phyloP scores from a whole-genome alignment of 2,888 invertebrate species.

The Gasteruption jaculator region DNA sequence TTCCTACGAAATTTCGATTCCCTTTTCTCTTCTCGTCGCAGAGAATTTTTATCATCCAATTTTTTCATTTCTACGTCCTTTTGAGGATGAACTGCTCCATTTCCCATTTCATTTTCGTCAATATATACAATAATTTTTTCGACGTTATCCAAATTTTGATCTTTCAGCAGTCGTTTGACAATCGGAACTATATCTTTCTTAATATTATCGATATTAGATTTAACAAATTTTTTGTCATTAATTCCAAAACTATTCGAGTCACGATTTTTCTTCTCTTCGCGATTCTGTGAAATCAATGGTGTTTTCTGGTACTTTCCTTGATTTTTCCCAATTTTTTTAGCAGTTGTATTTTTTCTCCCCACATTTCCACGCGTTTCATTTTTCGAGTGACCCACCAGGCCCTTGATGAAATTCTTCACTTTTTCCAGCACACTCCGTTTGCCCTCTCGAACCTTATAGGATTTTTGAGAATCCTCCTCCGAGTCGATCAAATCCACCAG shows the following conservation, averaged over 20 bases:
- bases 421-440: conserved; percentile 24
- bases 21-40: not conserved
- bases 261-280: not conserved
- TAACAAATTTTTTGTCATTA: conserved; percentile 11
- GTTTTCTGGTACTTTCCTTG: not conserved
- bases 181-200: conserved; percentile 26
- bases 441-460: conserved; percentile 10
- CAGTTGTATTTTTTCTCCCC: not conserved
- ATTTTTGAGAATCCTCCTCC: conserved; percentile 4
- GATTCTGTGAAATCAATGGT: not conserved
- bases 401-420: conserved; percentile 26
- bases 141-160: conserved; percentile 26
- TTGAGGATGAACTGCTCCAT: no score
- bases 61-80: no score
- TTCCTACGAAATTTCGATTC: not conserved
- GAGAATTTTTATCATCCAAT: not conserved
- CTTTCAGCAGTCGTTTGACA: conserved; percentile 23
- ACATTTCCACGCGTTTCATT: conserved; percentile 3
- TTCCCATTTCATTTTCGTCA: conserved; percentile 23
- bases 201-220: conserved; percentile 18
- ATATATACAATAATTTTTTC: conserved; percentile 31
- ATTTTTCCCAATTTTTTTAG: not conserved
- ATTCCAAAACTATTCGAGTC: not conserved
- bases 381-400: conserved; percentile 19
- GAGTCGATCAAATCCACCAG: conserved; percentile 22